A percentile compares a stretch with the other conserved stretches of the same genome.
Evolutionary conservation across 2,797 vertebrate species (phyloP).

Genomic region (Myripristis jacobus): DNA sequence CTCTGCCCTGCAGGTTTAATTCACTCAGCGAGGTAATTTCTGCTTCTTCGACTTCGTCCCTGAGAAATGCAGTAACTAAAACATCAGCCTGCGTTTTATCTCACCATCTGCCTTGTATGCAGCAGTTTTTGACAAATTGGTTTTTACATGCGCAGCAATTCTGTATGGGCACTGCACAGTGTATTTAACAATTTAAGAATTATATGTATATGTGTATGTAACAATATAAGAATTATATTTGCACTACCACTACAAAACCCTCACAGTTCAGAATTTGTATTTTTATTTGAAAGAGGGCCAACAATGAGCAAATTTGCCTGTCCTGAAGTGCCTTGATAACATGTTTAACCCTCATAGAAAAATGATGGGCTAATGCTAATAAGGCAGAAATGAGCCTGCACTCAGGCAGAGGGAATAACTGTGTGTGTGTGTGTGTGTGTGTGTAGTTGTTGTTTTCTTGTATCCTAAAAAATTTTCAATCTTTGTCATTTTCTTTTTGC

Average conservation of each 20-base stretch:
- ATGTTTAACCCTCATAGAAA: slow-evolving; percentile 29
- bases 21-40: background rate
- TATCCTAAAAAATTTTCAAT: no score
- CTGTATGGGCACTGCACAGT: background rate
- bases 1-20: no score
- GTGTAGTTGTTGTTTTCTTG: no score
- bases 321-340: slow-evolving; percentile 51
- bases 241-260: slow-evolving; percentile 12
- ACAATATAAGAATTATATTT: background rate
- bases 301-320: slow-evolving; percentile 30
- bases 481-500: background rate
- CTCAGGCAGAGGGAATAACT: slow-evolving; percentile 28
- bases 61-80: slow-evolving; percentile 31
- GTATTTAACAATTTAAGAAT: background rate
- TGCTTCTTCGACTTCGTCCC: slow-evolving; percentile 18
- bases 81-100: slow-evolving; percentile 1
- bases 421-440: background rate
- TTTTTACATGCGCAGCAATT: background rate
- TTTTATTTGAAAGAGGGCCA: slow-evolving; percentile 32
- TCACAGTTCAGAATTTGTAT: slow-evolving; percentile 6
- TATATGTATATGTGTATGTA: no score
- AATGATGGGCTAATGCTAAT: slow-evolving; percentile 29
- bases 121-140: background rate
- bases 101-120: slow-evolving; percentile 28
- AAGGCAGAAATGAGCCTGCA: slow-evolving; percentile 1